Evolutionary conservation across 1,140 invertebrate species (phyloP), one percentile per base, ranked within the genome.

Genomic region (Drosophila busckii): DNA sequence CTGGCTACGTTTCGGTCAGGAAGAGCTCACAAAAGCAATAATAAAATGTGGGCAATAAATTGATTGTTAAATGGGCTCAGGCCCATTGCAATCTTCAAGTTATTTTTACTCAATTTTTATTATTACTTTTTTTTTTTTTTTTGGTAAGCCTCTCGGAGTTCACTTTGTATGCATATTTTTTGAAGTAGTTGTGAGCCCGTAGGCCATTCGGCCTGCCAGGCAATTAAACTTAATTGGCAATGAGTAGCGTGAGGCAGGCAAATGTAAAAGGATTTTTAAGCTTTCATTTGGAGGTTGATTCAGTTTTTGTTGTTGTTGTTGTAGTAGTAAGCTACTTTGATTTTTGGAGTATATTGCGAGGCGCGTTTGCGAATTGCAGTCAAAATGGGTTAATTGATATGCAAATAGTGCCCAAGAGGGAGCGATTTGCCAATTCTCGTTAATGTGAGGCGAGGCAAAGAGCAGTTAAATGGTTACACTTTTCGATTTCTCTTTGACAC

Each of bases 191-290:
- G 52, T n/a, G n/a, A n/a, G 59, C 19, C 63, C 50, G 45, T 45
- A 8, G 22, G 60, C 40, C 40, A 41, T 60, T 60, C 23, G 42
- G 48, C 56, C 56, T 35, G 29, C 35, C 48, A 46, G 73, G 63
- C 73, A 80, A 80, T 80, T 80, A 80, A 80, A 73, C 73, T 73
- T 80, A 80, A 80, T 80, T 80, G 73, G 76, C 73, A 76, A 68
- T 61, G 64, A 68, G 73, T 12, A 68, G 45, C 54, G 10, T 50
- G 60, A 50, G 59, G 49, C 42, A 60, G 54, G 62, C 45, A 59
- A 46, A 45, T 50, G 46, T 40, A 25, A 53, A 44, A 34, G 17
- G 10, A 52, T 50, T 71, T 66, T 15, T 29, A 12, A 25, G 7
- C 1, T 23, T 9, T 13, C 3, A 15, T 48, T 22, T 46, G 10